Evolutionary conservation across 1,140 invertebrate species (phyloP).

Genomic region (Philaenus spumarius): DNA sequence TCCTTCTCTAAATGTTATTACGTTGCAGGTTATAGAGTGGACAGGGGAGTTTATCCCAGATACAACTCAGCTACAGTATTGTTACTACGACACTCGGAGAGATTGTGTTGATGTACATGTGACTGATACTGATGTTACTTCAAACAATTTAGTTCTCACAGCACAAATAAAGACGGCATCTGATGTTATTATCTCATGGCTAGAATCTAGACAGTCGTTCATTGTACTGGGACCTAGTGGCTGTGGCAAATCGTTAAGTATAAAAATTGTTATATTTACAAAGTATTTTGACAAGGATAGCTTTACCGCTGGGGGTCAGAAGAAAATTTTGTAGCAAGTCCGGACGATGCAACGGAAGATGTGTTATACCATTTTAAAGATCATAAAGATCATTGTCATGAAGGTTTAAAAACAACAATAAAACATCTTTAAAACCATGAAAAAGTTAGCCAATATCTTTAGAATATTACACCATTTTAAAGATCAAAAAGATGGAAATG

Average conservation of each 20-base stretch:
- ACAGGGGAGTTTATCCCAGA: slow-evolving; percentile 37
- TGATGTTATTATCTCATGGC: slow-evolving; percentile 47
- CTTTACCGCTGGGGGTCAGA: no score
- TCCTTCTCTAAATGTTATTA: no score
- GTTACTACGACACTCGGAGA: slow-evolving; percentile 50
- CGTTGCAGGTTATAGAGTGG: slow-evolving; percentile 49
- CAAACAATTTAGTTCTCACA: slow-evolving; percentile 44
- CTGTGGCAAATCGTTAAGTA: slow-evolving; percentile 53
- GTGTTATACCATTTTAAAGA: no score
- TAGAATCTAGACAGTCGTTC: slow-evolving; percentile 48
- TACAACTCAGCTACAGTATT: slow-evolving; percentile 43
- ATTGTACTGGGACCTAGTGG: slow-evolving; percentile 58
- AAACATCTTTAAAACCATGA: no score
- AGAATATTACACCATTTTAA: no score
- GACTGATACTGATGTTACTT: background rate
- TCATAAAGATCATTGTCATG: no score
- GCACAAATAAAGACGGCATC: slow-evolving; percentile 45
- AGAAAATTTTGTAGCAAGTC: no score
- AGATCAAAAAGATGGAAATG: no score
- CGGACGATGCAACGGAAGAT: no score
- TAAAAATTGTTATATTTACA: background rate
- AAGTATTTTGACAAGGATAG: no score
- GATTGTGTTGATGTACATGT: slow-evolving; percentile 49
- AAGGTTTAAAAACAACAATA: no score
- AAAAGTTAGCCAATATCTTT: no score